These are phyloP conservation scores for Blomia tropicalis DNA, from an alignment of 2,888 invertebrate species.

Conservation along the genomic window DNA sequence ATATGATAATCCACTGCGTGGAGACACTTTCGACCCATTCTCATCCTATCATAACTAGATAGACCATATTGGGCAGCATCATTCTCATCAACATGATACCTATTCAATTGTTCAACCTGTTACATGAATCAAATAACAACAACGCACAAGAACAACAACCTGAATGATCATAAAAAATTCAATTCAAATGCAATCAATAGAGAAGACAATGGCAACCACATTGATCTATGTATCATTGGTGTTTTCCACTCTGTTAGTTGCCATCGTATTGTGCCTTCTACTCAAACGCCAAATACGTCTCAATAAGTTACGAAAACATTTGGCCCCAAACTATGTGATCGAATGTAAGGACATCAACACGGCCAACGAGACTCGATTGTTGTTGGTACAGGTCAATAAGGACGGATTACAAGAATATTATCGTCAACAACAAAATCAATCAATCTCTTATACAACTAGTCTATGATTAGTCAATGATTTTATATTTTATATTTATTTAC, in stretches of 20 bases:
- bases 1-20: too few species aligned
- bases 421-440: background rate
- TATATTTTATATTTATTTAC: background rate
- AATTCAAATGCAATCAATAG: too few species aligned
- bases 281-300: background rate
- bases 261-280: background rate
- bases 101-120: too few species aligned
- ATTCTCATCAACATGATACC: too few species aligned
- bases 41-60: too few species aligned
- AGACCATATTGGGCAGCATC: too few species aligned
- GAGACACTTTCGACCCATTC: too few species aligned
- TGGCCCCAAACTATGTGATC: constrained; percentile 5
- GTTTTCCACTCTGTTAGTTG: background rate
- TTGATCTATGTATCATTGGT: background rate
- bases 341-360: background rate
- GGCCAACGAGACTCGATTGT: background rate
- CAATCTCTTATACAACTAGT: constrained; percentile 6
- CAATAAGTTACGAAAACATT: constrained; percentile 2
- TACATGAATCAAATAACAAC: too few species aligned
- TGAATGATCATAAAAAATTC: too few species aligned
- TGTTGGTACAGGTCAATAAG: background rate
- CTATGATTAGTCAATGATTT: background rate
- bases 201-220: background rate
- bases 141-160: too few species aligned
- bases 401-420: background rate